These are phyloP conservation scores for Cremastinae sp. DNA, from an alignment of 2,888 invertebrate species.

Conservation along the genomic window DNA sequence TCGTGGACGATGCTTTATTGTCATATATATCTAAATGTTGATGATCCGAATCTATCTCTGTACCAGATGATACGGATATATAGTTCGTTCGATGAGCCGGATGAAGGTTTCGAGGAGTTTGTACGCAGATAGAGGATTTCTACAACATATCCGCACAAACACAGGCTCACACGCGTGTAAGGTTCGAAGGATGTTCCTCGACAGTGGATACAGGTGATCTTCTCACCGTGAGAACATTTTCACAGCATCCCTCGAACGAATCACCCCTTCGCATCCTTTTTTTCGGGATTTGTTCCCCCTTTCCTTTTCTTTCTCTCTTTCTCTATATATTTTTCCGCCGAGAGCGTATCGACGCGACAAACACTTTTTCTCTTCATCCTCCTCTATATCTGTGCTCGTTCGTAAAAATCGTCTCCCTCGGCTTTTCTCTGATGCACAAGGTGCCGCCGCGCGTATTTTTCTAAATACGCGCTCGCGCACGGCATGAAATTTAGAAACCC, in stretches of 20 bases:
- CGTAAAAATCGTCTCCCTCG: too few relatives aligned
- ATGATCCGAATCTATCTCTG: slow-evolving; percentile 58
- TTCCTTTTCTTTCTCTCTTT: slow-evolving; percentile 58
- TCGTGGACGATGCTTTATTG: too few relatives aligned
- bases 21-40: slow-evolving; percentile 48
- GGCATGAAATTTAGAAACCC: slow-evolving; percentile 56
- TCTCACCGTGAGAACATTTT: slow-evolving; percentile 77
- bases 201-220: slow-evolving; percentile 77
- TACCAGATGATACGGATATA: slow-evolving; percentile 59
- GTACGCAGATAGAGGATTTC: slow-evolving; percentile 32
- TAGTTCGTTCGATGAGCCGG: slow-evolving; percentile 51
- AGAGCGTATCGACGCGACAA: slow-evolving; percentile 46
- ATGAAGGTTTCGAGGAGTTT: slow-evolving; percentile 48
- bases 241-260: slow-evolving; percentile 75
- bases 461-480: slow-evolving; percentile 28
- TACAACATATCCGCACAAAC: not conserved
- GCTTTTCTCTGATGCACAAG: slow-evolving; percentile 58
- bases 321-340: slow-evolving; percentile 58
- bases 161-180: not conserved
- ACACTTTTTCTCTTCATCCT: slow-evolving; percentile 55
- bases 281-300: slow-evolving; percentile 57
- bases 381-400: slow-evolving; percentile 9
- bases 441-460: slow-evolving; percentile 55
- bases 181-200: slow-evolving; percentile 56
- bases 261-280: slow-evolving; percentile 72